Evolutionary conservation across 2,888 invertebrate species (phyloP), one percentile per base, ranked within the genome.

Genomic region (Caenorhabditis sp.): DNA sequence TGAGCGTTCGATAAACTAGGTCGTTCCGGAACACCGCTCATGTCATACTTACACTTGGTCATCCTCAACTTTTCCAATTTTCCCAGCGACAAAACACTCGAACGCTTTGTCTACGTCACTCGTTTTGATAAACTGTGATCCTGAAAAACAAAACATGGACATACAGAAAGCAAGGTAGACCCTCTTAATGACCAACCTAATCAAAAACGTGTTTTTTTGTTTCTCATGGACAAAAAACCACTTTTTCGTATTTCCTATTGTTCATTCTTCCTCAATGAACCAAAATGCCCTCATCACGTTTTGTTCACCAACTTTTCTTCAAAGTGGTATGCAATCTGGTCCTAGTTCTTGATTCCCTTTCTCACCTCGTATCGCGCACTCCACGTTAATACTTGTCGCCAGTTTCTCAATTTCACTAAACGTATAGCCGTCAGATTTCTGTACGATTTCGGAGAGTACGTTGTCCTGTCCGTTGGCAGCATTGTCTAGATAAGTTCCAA

Each of bases 351-450:
- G n/a, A n/a, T n/a, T 22, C 18, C 20, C 24, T 15, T 11, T 26
- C 28, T 28, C 15, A 82, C 81, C 81, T 71, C 71, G 26, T 37
- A 81, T 81, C 3, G 76, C 81, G 37, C 81, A 71, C 51, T 81
- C 81, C 13, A 81, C 69, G 50, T 71, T 76, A 18, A 81, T 70
- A 61, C 70, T 81, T 15, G 65, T 76, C 26, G 81, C 58, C 53
- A 81, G 62, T 55, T 81, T 81, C 20, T 65, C 65, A 50, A 81
- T 76, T 40, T 81, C 81, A 50, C 56, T 65, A 26, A 81, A 76
- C 35, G 67, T 64, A 50, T 74, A 81, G 15, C 81, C 81, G 44
- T 81, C 81, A 4, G 81, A 76, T 40, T 71, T 81, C 50, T 81
- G 70, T 22, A 65, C 69, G 28, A 76, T 53, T 26, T 76, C 76